Conservation (phyloP, 1,140 invertebrate genomes). For the Capitella teleta region DNA sequence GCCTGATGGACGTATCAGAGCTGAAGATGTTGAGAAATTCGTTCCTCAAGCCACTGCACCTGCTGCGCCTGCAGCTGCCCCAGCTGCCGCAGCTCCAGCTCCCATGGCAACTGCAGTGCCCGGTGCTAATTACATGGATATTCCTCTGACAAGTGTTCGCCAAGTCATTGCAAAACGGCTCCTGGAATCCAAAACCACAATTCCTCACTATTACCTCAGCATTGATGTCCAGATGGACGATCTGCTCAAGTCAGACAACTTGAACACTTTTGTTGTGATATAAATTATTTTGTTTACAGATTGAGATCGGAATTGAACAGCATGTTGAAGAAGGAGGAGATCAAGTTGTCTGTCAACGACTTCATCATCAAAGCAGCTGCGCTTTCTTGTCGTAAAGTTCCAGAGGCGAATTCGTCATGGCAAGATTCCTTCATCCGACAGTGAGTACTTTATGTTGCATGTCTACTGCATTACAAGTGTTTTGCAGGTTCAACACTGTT, state of each 20-base stretch:
- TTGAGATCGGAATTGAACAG: constrained; percentile 64
- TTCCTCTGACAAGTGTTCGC: constrained; percentile 77
- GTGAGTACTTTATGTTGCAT: constrained; percentile 53
- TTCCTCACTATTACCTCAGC: constrained; percentile 94
- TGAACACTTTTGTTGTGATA: not conserved
- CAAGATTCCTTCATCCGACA: constrained; percentile 87
- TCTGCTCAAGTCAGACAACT: constrained; percentile 44
- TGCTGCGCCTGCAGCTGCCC: constrained; percentile 19
- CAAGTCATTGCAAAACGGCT: constrained; percentile 74
- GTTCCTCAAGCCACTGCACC: constrained; percentile 31
- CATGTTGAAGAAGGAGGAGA: constrained; percentile 64
- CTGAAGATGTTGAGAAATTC: constrained; percentile 60
- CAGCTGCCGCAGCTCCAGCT: constrained; percentile 19
- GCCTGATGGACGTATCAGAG: constrained; percentile 75
- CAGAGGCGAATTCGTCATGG: constrained; percentile 92
- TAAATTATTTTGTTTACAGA: constrained; percentile 25
- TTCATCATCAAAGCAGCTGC: constrained; percentile 94
- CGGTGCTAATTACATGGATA: constrained; percentile 55
- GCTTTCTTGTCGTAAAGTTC: constrained; percentile 80
- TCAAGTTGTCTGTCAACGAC: constrained; percentile 91
- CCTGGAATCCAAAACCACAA: constrained; percentile 75
- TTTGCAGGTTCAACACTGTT: constrained; percentile 62
- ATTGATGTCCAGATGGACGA: constrained; percentile 78
- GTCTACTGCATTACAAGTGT: no score
- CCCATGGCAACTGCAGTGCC: no score